A percentile compares a stretch with the other conserved stretches of the same genome.
These are phyloP conservation scores for Solenopsis fugax DNA, from an alignment of 1,140 invertebrate genomes.

Conservation along the genomic window DNA sequence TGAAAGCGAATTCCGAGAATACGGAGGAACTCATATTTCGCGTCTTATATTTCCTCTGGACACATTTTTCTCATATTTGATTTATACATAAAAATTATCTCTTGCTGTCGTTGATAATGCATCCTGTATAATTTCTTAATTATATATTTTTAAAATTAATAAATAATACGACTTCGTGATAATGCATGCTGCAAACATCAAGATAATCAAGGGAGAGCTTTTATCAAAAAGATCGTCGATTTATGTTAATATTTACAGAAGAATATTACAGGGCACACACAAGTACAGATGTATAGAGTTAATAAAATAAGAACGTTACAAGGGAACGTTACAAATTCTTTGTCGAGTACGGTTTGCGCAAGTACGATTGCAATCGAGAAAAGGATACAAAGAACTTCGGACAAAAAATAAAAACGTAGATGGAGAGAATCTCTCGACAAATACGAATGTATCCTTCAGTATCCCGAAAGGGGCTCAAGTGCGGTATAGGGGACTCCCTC, in stretches of 20 bases:
- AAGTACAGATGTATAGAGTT: constrained; percentile 6
- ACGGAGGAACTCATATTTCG: background rate
- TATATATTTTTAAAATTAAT: background rate
- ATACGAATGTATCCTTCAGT: constrained; percentile 47
- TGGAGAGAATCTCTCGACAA: constrained; percentile 32
- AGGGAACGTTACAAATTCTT: constrained; percentile 25
- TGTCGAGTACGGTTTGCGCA: constrained; percentile 23
- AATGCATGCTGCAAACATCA: background rate
- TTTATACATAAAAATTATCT: background rate
- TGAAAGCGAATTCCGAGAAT: constrained; percentile 1
- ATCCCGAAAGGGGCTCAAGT: constrained; percentile 45
- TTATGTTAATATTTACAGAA: constrained; percentile 22
- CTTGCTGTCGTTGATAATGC: background rate
- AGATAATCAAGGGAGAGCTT: background rate
- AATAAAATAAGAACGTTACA: constrained; percentile 34
- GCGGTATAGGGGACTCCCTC: constrained; percentile 8
- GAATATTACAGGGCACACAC: background rate
- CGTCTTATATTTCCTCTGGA: background rate
- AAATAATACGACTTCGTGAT: background rate
- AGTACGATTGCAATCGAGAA: constrained; percentile 26
- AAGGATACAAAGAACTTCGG: constrained; percentile 22
- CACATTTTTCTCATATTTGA: background rate
- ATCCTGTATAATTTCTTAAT: background rate
- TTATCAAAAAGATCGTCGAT: constrained; percentile 12
- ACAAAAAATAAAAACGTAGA: constrained; percentile 43